phyloP scores from a whole-genome alignment of 2,888 invertebrate genomes.

The Acronicta aceris region DNA sequence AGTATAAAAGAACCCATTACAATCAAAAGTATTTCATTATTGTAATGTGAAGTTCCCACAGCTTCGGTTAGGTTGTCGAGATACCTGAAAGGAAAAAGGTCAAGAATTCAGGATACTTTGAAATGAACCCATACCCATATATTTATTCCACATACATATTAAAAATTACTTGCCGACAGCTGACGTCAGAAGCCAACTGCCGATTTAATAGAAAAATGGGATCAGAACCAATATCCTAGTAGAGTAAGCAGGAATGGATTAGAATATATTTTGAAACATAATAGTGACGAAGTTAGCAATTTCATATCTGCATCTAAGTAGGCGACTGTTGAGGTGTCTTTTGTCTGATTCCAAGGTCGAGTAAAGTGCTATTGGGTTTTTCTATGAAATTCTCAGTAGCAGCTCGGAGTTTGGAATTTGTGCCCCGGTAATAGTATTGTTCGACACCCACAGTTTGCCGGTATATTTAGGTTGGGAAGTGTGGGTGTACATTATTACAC shows the following conservation, averaged over 20 bases:
- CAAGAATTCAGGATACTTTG: slow-evolving; percentile 2
- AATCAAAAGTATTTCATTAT: slow-evolving; percentile 32
- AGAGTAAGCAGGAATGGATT: slow-evolving; percentile 4
- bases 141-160: slow-evolving; percentile 26
- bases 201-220: slow-evolving; percentile 11
- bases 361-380: too few species aligned
- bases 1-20: slow-evolving; percentile 8
- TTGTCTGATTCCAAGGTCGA: too few species aligned
- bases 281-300: not conserved
- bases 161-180: slow-evolving; percentile 11
- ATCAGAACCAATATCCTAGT: slow-evolving; percentile 4
- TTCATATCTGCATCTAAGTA: not conserved
- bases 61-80: not conserved
- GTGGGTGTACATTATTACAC: too few species aligned
- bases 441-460: too few species aligned
- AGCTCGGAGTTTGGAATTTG: too few species aligned
- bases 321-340: too few species aligned
- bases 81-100: slow-evolving; percentile 17
- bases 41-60: slow-evolving; percentile 13
- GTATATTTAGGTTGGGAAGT: too few species aligned
- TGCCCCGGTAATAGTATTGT: too few species aligned
- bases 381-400: too few species aligned
- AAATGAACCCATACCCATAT: not conserved
- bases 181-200: slow-evolving; percentile 2
- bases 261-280: slow-evolving; percentile 1